Evolutionary conservation across 1,140 invertebrate species (phyloP).

Genomic region (roundworm (Caenorhabditis elegans)): WBcel235 BX284604.4:11469501-11470000

Average conservation of each 20-base stretch:
- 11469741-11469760: background rate
- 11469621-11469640: background rate
- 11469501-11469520: no score
- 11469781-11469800: conserved; percentile 20
- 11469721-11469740: conserved; percentile 13
- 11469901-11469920: conserved; percentile 3
- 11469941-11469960: no score
- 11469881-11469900: background rate
- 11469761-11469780: conserved; percentile 29
- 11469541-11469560: no score
- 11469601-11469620: background rate
- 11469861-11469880: no score
- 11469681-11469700: conserved; percentile 4
- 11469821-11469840: conserved; percentile 1
- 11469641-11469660: background rate
- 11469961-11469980: no score
- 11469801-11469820: background rate
- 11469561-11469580: no score
- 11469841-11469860: background rate
- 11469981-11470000: no score
- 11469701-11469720: background rate
- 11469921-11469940: background rate
- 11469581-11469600: no score
- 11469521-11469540: no score
- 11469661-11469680: conserved; percentile 25